These are phyloP conservation scores for Microctenopoma steveboyesi DNA, from an alignment of 2,797 vertebrate genomes.

Conservation along the genomic window DNA sequence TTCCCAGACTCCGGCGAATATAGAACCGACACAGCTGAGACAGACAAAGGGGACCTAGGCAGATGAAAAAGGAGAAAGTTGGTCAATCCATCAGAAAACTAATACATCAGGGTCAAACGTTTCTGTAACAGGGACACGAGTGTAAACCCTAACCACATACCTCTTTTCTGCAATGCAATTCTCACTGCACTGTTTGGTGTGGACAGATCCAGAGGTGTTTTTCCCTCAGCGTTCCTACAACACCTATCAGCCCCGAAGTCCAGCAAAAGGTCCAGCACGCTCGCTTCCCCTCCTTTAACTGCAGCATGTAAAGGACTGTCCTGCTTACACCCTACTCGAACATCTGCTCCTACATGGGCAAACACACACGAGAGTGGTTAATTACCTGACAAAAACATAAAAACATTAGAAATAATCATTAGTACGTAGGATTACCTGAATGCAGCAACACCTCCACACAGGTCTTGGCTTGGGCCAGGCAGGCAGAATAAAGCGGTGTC, in stretches of 20 bases:
- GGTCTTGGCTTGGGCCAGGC: slow-evolving; percentile 77
- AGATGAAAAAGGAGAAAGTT: background rate
- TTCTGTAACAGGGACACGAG: background rate
- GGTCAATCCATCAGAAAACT: background rate
- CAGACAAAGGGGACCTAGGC: slow-evolving; percentile 85
- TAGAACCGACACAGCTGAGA: slow-evolving; percentile 88
- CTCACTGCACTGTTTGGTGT: slow-evolving; percentile 80
- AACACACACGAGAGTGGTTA: background rate
- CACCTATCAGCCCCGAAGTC: slow-evolving; percentile 89
- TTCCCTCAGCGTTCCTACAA: slow-evolving; percentile 85
- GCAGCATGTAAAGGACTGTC: slow-evolving; percentile 91
- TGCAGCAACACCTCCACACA: slow-evolving; percentile 88
- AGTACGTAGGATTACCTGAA: slow-evolving; percentile 79
- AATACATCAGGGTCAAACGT: background rate
- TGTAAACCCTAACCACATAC: slow-evolving; percentile 65
- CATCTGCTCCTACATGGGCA: slow-evolving; percentile 83
- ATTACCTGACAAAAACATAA: background rate
- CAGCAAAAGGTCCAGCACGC: slow-evolving; percentile 83
- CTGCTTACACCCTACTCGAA: slow-evolving; percentile 79
- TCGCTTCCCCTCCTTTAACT: slow-evolving; percentile 73
- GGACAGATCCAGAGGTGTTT: slow-evolving; percentile 87
- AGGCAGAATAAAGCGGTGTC: slow-evolving; percentile 89
- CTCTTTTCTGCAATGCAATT: slow-evolving; percentile 83
- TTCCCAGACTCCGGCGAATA: slow-evolving; percentile 87
- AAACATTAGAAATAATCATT: background rate